Conservation (phyloP, 2,113 vertebrate genomes). For the Ammospiza caudacuta region DNA sequence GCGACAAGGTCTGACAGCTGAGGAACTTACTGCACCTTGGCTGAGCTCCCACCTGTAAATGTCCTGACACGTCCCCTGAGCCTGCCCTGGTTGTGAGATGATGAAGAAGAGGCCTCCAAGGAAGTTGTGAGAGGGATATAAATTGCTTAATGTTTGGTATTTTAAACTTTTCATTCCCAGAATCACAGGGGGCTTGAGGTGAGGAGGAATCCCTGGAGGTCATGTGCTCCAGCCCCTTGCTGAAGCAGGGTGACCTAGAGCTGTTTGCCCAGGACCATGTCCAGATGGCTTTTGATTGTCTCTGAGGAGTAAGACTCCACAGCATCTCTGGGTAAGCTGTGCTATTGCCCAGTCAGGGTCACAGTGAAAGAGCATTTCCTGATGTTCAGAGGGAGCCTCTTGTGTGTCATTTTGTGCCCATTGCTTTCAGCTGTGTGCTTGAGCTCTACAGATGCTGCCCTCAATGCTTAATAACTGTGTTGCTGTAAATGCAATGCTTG, state of each 20-base stretch:
- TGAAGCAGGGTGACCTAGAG: neutral
- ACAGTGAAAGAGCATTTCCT: neutral
- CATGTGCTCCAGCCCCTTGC: neutral
- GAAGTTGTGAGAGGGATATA: neutral
- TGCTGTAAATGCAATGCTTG: neutral
- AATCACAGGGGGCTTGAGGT: neutral
- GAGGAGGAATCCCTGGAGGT: neutral
- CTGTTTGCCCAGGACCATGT: neutral
- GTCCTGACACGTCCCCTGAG: neutral
- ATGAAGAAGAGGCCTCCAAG: neutral
- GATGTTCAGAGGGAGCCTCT: neutral
- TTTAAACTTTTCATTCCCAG: neutral
- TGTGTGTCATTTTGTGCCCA: neutral
- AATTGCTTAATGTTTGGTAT: neutral
- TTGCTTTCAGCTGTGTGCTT: neutral
- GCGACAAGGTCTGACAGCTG: fast-evolving
- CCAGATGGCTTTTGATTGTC: neutral
- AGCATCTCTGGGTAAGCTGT: neutral
- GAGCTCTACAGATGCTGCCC: neutral
- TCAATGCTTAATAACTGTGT: neutral
- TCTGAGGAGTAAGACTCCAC: neutral
- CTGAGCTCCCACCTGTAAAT: neutral
- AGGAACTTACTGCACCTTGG: neutral
- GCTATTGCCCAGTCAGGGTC: neutral
- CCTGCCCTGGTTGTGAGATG: neutral